Base-by-base conservation (phyloP, 1,140 invertebrate genomes). In the Bathynomus jamesi region DNA sequence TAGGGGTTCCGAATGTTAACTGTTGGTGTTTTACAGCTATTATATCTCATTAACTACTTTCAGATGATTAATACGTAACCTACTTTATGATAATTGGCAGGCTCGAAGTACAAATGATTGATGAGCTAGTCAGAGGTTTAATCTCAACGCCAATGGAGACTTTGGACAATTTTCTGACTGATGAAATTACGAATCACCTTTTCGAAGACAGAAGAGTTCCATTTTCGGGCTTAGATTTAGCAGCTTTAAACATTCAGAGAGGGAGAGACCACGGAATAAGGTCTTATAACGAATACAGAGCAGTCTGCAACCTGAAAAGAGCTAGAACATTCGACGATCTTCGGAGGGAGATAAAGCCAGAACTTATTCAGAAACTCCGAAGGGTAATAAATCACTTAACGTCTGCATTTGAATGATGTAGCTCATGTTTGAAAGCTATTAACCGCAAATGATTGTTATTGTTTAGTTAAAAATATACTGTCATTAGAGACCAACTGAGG, bases 171-270 rank as follows among this genome's bases (percentile, higher is more conserved):
- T 95, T 95, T 79, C 91, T 97, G 71, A 95, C 93, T 0, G 92
- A 92, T 0, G 93, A 95, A 85, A 91, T 96, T 2, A 95, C 93
- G 0, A 95, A 96, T 83, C 94, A 96, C 82, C 82, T 99, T 24
- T 96, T 96, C 79, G 93, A 96, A 82, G 90, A 93, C 76, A 87
- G 87, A 30, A 89, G 87, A 62, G 92, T 90, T 78, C 91, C 91
- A 0, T 93, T 93, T 81, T 94, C 90, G 0, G 92, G 93, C 3
- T 83, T 94, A 17, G 93, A 95, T 83, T 81, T 95, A 32, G 88
- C 93, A 17, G 89, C 92, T 0, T 82, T 95, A 0, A 95, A 95
- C 78, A 85, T 95, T 46, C 92, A 94, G 79, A 84, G 93, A 78
- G 85, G 81, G 1, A 85, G 93, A 76, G 93, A 95, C 80, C 92